A percentile compares a stretch with the other conserved stretches of the same genome.
Conservation (phyloP, 2,113 vertebrate genomes). For the Chionomys nivalis region DNA sequence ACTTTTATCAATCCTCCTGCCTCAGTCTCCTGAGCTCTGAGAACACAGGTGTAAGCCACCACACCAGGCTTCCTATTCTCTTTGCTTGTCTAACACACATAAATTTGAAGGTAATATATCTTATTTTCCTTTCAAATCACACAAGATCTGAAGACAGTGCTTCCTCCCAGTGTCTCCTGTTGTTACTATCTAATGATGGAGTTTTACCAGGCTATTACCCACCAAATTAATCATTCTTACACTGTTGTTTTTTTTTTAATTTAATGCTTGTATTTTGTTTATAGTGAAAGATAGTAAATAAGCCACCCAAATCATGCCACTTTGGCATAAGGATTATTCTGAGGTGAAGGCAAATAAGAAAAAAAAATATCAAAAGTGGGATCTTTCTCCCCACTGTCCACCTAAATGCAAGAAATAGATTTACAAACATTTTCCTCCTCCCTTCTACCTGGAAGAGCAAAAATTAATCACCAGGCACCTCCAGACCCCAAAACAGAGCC, state of each 20-base stretch:
- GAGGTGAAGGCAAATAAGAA: neutral
- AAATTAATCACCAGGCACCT: neutral
- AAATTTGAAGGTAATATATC: neutral
- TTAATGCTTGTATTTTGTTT: slow-evolving; percentile 14
- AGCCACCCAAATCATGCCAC: neutral
- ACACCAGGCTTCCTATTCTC: neutral
- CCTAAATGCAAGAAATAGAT: neutral
- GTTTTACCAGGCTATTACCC: neutral
- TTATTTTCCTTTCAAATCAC: neutral
- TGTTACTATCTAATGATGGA: neutral
- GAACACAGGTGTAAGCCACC: neutral
- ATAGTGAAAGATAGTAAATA: neutral
- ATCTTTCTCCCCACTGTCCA: neutral
- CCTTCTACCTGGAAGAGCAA: neutral
- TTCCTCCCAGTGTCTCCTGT: neutral
- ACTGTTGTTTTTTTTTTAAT: neutral
- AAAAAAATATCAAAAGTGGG: neutral
- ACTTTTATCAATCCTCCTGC: neutral
- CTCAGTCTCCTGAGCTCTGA: neutral
- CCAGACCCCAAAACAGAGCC: neutral
- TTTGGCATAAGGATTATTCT: slow-evolving; percentile 21
- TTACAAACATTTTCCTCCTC: neutral
- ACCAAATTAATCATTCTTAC: neutral
- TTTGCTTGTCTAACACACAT: neutral
- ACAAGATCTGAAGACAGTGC: neutral